These are phyloP conservation scores for Steromphala cineraria DNA, from an alignment of 2,888 invertebrate genomes.

Conservation along the genomic window DNA sequence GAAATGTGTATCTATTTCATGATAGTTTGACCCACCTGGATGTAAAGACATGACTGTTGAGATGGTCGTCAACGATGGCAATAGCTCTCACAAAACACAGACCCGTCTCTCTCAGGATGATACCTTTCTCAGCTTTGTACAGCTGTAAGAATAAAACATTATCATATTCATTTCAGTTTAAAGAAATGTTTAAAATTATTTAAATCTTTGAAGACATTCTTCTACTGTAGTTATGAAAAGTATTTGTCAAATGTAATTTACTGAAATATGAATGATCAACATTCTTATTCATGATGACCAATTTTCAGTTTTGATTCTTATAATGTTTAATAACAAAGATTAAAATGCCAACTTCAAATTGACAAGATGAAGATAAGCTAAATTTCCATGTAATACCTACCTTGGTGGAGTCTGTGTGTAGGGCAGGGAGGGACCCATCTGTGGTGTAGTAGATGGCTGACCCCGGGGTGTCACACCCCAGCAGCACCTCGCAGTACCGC, in stretches of 20 bases:
- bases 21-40: slow-evolving; percentile 73
- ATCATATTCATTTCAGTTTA: no score
- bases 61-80: slow-evolving; percentile 64
- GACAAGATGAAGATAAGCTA: no score
- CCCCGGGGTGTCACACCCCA: slow-evolving; percentile 63
- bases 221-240: no score
- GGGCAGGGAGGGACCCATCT: slow-evolving; percentile 72
- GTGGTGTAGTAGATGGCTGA: slow-evolving; percentile 73
- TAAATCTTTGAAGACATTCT: no score
- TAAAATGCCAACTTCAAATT: no score
- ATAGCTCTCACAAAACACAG: slow-evolving; percentile 72
- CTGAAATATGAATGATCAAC: no score
- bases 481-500: slow-evolving; percentile 54
- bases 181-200: background rate
- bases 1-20: no score
- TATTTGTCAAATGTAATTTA: no score
- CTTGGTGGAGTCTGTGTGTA: slow-evolving; percentile 62
- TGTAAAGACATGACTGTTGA: slow-evolving; percentile 72
- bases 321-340: no score
- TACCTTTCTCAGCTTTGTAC: slow-evolving; percentile 69
- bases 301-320: no score
- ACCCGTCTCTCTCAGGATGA: slow-evolving; percentile 68
- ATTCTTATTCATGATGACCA: no score
- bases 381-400: no score
- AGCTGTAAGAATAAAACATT: slow-evolving; percentile 37